Evolutionary conservation across 2,888 invertebrate genomes (phyloP).

Genomic region (Caenorhabditis japonica): DNA sequence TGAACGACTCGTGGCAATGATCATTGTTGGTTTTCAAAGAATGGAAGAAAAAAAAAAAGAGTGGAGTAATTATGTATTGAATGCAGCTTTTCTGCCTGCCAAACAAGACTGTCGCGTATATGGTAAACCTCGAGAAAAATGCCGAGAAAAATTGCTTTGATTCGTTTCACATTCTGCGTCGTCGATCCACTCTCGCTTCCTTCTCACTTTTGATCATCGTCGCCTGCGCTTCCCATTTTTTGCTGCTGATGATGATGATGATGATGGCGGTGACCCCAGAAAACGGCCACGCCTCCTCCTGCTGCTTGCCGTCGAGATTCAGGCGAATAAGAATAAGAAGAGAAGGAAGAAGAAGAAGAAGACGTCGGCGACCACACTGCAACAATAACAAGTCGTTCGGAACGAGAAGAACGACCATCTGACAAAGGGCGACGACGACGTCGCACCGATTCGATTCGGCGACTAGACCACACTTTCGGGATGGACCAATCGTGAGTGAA

Average conservation of each 20-base stretch:
- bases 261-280: slow-evolving; percentile 41
- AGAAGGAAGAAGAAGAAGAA: slow-evolving; percentile 1
- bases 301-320: slow-evolving; percentile 14
- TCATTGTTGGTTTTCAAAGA: no score
- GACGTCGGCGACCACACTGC: slow-evolving; percentile 29
- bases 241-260: slow-evolving; percentile 24
- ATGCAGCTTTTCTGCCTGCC: no score
- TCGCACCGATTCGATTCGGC: no score
- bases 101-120: no score
- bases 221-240: background rate
- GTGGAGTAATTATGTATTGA: no score
- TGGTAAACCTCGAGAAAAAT: slow-evolving; percentile 6
- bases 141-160: slow-evolving; percentile 44
- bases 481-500: slow-evolving; percentile 3
- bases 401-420: slow-evolving; percentile 29
- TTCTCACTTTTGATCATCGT: slow-evolving; percentile 6
- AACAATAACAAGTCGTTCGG: slow-evolving; percentile 54
- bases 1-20: no score
- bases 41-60: no score
- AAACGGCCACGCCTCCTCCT: slow-evolving; percentile 35
- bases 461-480: slow-evolving; percentile 22
- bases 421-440: no score
- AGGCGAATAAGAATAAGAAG: no score
- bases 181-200: no score
- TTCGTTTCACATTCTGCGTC: slow-evolving; percentile 50